A percentile compares a stretch with the other conserved stretches of the same genome.
Evolutionary conservation across 2,888 invertebrate species (phyloP).

Genomic region (Ochropleura leucogaster): DNA sequence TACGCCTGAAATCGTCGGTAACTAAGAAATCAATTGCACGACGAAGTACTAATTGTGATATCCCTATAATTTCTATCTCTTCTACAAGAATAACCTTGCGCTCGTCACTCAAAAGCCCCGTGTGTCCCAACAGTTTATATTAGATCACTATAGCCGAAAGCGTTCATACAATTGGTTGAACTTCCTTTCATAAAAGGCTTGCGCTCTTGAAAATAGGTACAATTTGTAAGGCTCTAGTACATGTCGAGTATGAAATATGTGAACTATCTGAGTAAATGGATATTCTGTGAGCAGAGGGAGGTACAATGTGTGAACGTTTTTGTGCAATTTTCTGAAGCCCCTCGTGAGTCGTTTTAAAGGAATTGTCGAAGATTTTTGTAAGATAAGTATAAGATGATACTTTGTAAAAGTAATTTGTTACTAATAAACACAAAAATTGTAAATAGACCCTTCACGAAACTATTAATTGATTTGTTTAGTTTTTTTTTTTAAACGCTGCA

Average conservation of each 20-base stretch:
- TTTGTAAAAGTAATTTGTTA: too few relatives aligned
- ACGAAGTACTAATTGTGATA: not conserved
- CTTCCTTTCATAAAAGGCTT: constrained; percentile 60
- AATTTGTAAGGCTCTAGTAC: constrained; percentile 47
- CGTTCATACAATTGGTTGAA: constrained; percentile 59
- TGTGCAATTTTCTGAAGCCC: constrained; percentile 29
- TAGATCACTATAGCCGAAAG: constrained; percentile 25
- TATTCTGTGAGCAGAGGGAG: constrained; percentile 20
- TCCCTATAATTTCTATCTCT: not conserved
- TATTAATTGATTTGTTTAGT: too few relatives aligned
- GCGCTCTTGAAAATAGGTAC: constrained; percentile 51
- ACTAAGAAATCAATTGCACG: not conserved
- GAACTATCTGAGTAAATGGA: constrained; percentile 34
- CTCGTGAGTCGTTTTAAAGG: constrained; percentile 18
- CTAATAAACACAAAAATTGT: too few relatives aligned
- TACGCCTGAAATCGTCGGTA: too few relatives aligned
- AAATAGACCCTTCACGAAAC: too few relatives aligned
- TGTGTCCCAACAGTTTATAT: constrained; percentile 45
- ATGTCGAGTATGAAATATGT: constrained; percentile 41
- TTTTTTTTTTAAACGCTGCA: too few relatives aligned
- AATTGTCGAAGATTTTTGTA: constrained; percentile 13
- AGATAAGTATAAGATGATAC: too few relatives aligned
- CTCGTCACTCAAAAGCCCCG: not conserved
- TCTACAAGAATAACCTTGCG: not conserved
- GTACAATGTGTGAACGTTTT: constrained; percentile 16